phyloP scores from a whole-genome alignment of 2,888 invertebrate species.

The Trichogramma dendrolimi region DNA sequence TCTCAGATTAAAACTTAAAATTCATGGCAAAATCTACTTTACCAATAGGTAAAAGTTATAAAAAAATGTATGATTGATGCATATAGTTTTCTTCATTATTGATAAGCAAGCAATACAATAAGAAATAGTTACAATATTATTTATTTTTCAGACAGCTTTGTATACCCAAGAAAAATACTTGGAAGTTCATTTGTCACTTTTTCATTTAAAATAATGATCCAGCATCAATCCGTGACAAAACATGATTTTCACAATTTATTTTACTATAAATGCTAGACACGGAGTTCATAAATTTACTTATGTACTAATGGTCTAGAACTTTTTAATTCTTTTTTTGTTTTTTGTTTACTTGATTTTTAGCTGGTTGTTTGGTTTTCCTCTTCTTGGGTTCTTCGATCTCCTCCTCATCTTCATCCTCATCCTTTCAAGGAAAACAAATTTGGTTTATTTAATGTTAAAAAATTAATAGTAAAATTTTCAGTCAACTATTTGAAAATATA shows the following conservation, averaged over 20 bases:
- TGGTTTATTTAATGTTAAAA: background rate
- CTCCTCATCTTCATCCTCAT: constrained; percentile 67
- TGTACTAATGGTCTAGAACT: constrained; percentile 43
- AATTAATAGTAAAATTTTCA: constrained; percentile 8
- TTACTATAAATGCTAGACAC: constrained; percentile 33
- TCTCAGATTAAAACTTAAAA: too few species aligned
- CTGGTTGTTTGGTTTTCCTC: constrained; percentile 71
- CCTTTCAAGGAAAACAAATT: constrained; percentile 1
- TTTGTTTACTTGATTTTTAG: constrained; percentile 58
- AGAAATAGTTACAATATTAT: too few species aligned
- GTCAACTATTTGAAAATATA: constrained; percentile 5
- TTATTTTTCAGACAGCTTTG: too few species aligned
- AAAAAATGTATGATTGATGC: too few species aligned
- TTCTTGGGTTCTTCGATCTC: constrained; percentile 71
- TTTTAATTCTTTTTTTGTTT: constrained; percentile 40
- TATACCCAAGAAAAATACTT: too few species aligned
- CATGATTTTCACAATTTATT: too few species aligned
- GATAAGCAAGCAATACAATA: too few species aligned
- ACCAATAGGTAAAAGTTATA: too few species aligned
- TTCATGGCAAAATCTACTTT: too few species aligned
- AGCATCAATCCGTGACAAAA: constrained; percentile 17
- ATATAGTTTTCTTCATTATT: too few species aligned
- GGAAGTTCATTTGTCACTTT: constrained; percentile 6
- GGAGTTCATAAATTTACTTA: constrained; percentile 44
- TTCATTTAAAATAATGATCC: constrained; percentile 20